Evolutionary conservation across 2,888 invertebrate species (phyloP), one percentile per base, ranked within the genome.

Genomic region (Cynaeus angustus): DNA sequence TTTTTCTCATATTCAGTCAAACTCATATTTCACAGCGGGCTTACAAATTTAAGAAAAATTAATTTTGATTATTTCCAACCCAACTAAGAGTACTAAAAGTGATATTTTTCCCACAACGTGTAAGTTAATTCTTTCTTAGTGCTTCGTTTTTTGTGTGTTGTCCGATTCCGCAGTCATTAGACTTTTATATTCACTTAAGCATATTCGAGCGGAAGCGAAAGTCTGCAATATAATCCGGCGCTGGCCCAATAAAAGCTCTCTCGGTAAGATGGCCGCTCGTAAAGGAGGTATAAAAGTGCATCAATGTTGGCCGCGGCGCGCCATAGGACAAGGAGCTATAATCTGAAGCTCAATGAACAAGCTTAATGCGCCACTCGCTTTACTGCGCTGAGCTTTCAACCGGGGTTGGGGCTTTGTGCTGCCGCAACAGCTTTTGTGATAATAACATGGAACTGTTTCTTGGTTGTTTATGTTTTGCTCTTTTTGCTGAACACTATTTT

Each of bases 281-380:
- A 83, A 83, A 81, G 79, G 79, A 78, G 78, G 77, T 77, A 76
- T 78, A 82, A 82, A 82, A 81, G 79, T 81, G 82, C 81, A 82
- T 80, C 82, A 78, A 75, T 71, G 80, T 79, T 77, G 75, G 80
- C 78, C 79, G 74, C 77, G 77, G 76, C 75, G 75, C 77, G 79
- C 80, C 74, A 83, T 82, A 82, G 82, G 82, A 81, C 81, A 79
- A 81, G 79, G 72, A 79, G 81, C 81, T 77, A 80, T 83, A 82
- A 83, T 81, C 82, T 78, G 77, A 79, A 80, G 80, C 81, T 82
- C 81, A 80, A 82, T 81, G 81, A 83, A 81, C 79, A 76, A 77
- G 80, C 80, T 81, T 83, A 83, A 83, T 82, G 82, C 81, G 79
- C 79, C 78, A 76, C 78, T 77, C 81, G 79, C 78, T 82, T 81